Base-by-base conservation (phyloP, 2,797 vertebrate species). In the Typhlichthys eigenmanni region DNA sequence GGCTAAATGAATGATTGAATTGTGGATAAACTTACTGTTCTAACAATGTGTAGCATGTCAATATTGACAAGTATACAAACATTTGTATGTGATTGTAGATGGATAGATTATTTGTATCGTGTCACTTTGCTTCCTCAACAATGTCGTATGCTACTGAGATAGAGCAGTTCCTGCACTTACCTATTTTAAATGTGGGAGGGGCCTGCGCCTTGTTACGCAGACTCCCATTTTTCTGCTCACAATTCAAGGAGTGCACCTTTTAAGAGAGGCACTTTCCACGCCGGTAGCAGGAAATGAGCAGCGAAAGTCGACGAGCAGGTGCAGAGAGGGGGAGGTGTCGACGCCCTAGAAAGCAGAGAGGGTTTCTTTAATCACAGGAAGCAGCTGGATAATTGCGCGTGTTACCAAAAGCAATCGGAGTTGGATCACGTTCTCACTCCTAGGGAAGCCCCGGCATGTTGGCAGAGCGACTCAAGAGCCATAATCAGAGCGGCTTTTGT, bases 341-440 rank as follows among this genome's bases (percentile, higher is more conserved):
- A 68, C 74, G 75, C 71, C 72, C 68, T 76, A 69, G 74, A 83
- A 86, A 81, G 68, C 72, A 51, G 46, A 34, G 65, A 78, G 61
- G 71, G 76, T 72, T 70, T 69, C 81, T 87, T 88, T 88, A 86
- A 89, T 89, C 82, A 83, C 67, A 77, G 77, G 70, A 87, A 80
- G 76, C 78, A 88, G 85, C 78, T 82, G 74, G 62, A 62, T 87
- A 87, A 89, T 86, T 79, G 81, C 74, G 70, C 72, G 62, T 83
- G 82, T 86, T 77, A 85, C 81, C 56, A 55, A 71, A 81, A 82
- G 76, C 78, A 82, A 81, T 83, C 72, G 80, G 76, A 72, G 63
- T 68, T 65, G 55, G 70, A 78, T 76, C 62, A 47, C 55, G 13
- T 66, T 57, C 70, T 76, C 55, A 29, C 74, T 66, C 43, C 68